Percentiles rank a stretch among this genome's conserved stretches.
phyloP scores from a whole-genome alignment of 2,888 invertebrate species.

The Chirona hameri region DNA sequence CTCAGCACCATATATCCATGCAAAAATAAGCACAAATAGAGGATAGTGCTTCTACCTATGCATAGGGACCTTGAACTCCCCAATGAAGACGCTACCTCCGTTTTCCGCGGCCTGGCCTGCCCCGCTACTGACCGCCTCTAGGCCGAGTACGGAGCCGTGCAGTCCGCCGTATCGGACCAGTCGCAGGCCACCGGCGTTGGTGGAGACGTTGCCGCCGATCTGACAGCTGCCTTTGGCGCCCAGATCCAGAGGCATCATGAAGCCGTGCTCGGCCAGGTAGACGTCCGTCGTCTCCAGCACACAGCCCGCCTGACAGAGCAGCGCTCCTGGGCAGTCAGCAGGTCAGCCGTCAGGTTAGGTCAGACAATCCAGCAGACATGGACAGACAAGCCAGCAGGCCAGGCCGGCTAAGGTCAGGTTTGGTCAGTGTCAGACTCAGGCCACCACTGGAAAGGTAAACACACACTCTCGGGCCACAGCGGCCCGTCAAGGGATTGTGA shows the following conservation, averaged over 20 bases:
- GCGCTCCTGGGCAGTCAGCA: background rate
- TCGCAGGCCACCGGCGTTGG: constrained; percentile 93
- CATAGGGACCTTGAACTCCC: too few species aligned
- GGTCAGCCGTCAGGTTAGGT: too few species aligned
- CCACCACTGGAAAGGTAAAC: too few species aligned
- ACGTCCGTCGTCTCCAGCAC: constrained; percentile 80
- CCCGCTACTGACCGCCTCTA: constrained; percentile 75
- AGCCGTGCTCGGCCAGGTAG: constrained; percentile 63
- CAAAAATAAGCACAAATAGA: too few species aligned
- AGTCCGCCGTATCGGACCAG: constrained; percentile 93
- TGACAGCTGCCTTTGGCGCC: constrained; percentile 95
- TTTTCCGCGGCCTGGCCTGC: background rate
- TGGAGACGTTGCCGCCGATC: constrained; percentile 92
- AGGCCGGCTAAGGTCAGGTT: too few species aligned
- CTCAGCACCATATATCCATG: too few species aligned
- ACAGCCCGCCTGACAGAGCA: constrained; percentile 67
- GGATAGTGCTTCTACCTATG: too few species aligned
- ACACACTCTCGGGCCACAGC: too few species aligned
- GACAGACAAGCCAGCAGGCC: too few species aligned
- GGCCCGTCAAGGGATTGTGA: too few species aligned
- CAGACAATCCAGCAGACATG: too few species aligned
- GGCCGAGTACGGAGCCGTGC: constrained; percentile 82
- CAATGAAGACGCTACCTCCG: background rate
- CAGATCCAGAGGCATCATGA: constrained; percentile 92
- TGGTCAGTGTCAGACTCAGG: too few species aligned